phyloP scores from a whole-genome alignment of 2,888 invertebrate species.

The Ormyrus nitidulus region DNA sequence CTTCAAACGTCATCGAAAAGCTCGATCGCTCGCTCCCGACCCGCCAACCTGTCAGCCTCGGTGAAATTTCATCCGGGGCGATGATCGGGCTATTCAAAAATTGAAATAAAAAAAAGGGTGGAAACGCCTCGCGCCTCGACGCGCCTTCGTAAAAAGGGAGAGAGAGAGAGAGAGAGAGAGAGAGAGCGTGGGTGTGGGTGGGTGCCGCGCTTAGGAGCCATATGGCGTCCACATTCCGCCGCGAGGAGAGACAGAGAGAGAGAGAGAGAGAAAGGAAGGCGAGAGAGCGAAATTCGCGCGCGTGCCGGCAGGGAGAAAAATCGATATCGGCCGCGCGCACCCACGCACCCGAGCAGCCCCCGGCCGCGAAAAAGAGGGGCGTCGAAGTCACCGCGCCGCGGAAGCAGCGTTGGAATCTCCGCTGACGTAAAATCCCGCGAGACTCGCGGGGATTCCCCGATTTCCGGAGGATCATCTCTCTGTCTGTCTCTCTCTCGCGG shows the following conservation, averaged over 20 bases:
- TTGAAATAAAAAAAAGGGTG: too few relatives aligned
- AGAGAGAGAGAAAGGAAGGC: neutral
- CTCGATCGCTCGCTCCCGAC: too few relatives aligned
- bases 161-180: slow-evolving; percentile 5
- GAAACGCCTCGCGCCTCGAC: too few relatives aligned
- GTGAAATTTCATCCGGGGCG: too few relatives aligned
- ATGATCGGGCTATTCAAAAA: too few relatives aligned
- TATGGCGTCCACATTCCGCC: slow-evolving; percentile 74
- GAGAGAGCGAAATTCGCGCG: neutral
- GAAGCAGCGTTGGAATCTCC: slow-evolving; percentile 52
- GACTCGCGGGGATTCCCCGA: neutral
- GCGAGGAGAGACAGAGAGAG: neutral
- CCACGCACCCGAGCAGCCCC: neutral
- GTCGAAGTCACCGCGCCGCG: slow-evolving; percentile 50
- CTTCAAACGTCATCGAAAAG: too few relatives aligned
- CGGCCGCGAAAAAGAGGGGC: neutral
- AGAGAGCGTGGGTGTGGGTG: slow-evolving; percentile 63
- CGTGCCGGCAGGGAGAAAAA: slow-evolving; percentile 32
- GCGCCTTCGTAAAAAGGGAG: too few relatives aligned
- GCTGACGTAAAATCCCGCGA: slow-evolving; percentile 6
- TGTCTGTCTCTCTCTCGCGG: too few relatives aligned
- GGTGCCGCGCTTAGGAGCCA: slow-evolving; percentile 68
- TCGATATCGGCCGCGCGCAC: slow-evolving; percentile 42
- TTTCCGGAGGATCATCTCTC: too few relatives aligned
- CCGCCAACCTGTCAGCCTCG: too few relatives aligned